These are phyloP conservation scores for Cetoscarus ocellatus DNA, from an alignment of 2,797 vertebrate species.

Conservation along the genomic window DNA sequence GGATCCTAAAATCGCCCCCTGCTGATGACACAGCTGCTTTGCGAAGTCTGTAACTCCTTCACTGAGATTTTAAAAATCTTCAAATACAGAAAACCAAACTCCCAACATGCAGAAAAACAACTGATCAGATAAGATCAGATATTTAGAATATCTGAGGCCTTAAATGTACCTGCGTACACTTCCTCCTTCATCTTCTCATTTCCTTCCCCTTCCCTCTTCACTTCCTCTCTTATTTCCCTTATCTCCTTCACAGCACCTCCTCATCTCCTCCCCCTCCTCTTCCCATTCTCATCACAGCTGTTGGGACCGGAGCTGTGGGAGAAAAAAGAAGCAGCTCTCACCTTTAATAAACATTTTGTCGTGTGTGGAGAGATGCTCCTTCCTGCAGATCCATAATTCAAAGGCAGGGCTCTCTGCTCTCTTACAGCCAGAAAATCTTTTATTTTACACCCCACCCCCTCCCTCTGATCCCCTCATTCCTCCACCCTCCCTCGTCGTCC, in stretches of 20 bases:
- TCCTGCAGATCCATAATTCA: slow-evolving; percentile 43
- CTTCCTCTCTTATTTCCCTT: not conserved
- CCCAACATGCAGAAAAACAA: no score
- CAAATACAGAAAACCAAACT: no score
- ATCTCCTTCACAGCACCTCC: slow-evolving; percentile 1
- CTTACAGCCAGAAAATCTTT: slow-evolving; percentile 21
- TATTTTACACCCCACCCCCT: slow-evolving; percentile 26
- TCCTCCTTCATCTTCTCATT: slow-evolving; percentile 3
- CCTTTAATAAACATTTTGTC: slow-evolving; percentile 46
- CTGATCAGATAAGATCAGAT: no score
- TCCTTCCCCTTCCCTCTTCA: not conserved
- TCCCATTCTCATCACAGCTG: not conserved
- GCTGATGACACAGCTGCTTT: no score
- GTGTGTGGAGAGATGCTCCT: slow-evolving; percentile 17
- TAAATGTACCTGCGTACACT: no score
- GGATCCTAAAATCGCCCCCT: no score
- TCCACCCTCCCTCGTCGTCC: slow-evolving; percentile 36
- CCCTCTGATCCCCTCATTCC: slow-evolving; percentile 32
- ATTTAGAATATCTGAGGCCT: no score
- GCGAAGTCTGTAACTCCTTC: no score
- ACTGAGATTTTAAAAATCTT: no score
- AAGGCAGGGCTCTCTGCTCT: slow-evolving; percentile 27
- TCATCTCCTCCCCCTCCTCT: not conserved
- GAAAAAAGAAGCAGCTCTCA: slow-evolving; percentile 19
- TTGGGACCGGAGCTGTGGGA: no score